Base-by-base conservation (phyloP, 2,113 vertebrate species). In the Ictidomys tridecemlineatus region DNA sequence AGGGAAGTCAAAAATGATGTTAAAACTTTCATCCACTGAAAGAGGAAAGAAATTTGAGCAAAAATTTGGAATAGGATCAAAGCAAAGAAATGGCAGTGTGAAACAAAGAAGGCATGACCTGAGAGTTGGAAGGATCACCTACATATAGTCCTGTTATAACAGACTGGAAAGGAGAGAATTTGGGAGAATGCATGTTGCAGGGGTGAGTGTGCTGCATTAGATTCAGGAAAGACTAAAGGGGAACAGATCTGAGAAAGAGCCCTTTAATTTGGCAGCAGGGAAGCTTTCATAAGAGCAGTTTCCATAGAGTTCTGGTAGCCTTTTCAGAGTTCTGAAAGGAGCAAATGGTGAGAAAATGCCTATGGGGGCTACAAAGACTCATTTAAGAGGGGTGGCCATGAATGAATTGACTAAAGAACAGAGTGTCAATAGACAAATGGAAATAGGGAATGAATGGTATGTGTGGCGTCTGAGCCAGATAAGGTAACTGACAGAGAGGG, bases 1-100 rank as follows among this genome's bases (percentile, higher is more conserved):
- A 85, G 24, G n/a, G 34, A 86, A 80, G 53, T 80, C 39, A 91
- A 85, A 85, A 34, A 61, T 63, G 32, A 61, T n/a, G 24, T n/a
- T 69, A 34, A 61, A 58, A 56, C 2, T 58, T 42, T 95, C 18
- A 53, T 74, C 45, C 11, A n/a, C 51, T 82, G 58, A 74, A 87
- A 74, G 67, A 74, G 53, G 42, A 95, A 92, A 87, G 34, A 91
- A 85, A 91, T 28, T 72, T 92, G 45, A 11, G 37, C 37, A 37
- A 48, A 93, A 69, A 78, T 87, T 39, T 79, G 45, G 39, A 72
- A 58, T 70, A 56, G 34, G 32, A 72, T 22, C 34, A 13, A 93
- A 30, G 74, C 69, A 22, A 61, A 79, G 73, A 79, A 10, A 87
- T 16, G 16, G 32, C 22, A n/a, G 37, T 58, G 51, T 37, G n/a